A percentile compares a stretch with the other conserved stretches of the same genome.
These are phyloP conservation scores for Cepaea hortensis DNA, from an alignment of 2,888 invertebrate species.

Conservation along the genomic window DNA sequence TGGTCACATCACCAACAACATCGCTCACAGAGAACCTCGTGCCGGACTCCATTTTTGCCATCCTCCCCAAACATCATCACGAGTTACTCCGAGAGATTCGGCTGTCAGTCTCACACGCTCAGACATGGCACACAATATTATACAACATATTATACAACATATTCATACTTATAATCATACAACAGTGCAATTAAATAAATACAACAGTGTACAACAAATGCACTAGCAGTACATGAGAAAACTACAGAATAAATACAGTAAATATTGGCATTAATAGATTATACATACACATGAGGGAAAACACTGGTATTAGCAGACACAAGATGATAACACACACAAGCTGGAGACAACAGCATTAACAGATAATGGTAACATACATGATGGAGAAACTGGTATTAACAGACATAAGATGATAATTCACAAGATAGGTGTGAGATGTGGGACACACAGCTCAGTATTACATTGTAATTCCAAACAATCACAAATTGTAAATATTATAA, in stretches of 20 bases:
- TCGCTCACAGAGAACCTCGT: neutral
- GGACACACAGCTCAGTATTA: neutral
- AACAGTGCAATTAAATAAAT: neutral
- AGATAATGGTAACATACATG: neutral
- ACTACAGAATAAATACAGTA: neutral
- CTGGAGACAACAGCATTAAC: neutral
- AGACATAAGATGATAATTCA: neutral
- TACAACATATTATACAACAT: neutral
- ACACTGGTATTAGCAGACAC: neutral
- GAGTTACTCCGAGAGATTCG: neutral
- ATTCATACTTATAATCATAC: constrained; percentile 4
- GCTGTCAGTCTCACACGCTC: neutral
- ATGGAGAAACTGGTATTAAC: neutral
- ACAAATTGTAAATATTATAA: too few species aligned
- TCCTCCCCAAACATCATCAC: neutral
- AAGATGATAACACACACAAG: neutral
- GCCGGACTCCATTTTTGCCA: neutral
- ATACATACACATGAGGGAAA: neutral
- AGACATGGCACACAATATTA: neutral
- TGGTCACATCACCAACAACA: neutral
- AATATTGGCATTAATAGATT: neutral
- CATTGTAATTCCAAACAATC: too few species aligned
- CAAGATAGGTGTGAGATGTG: neutral
- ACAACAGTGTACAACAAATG: neutral
- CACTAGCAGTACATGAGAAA: too few species aligned